phyloP scores from a whole-genome alignment of 2,797 vertebrate species.

The Nothura maculosa region DNA sequence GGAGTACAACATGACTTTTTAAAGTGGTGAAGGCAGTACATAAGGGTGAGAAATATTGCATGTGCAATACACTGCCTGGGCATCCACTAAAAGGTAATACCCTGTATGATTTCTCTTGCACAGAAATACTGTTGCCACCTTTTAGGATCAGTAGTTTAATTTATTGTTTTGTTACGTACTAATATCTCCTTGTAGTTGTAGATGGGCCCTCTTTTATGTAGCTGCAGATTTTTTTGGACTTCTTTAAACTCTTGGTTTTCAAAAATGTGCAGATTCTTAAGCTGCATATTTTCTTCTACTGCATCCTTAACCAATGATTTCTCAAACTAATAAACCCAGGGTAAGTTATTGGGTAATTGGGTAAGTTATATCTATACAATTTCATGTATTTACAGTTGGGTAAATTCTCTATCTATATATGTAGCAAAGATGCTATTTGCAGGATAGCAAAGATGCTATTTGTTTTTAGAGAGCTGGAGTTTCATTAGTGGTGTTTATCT shows the following conservation, averaged over 20 bases:
- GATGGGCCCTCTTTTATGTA: not conserved
- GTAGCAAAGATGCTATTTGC: too few species aligned
- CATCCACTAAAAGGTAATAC: not conserved
- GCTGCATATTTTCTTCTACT: not conserved
- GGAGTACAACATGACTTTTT: not conserved
- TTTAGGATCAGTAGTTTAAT: not conserved
- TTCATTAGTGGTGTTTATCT: not conserved
- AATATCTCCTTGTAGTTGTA: not conserved
- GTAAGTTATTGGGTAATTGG: not conserved
- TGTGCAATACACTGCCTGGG: not conserved
- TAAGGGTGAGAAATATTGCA: not conserved
- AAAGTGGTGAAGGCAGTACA: not conserved
- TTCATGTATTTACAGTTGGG: too few species aligned
- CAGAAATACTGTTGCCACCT: not conserved
- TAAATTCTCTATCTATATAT: too few species aligned
- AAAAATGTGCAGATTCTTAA: not conserved
- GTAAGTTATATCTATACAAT: too few species aligned
- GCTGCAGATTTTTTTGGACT: not conserved
- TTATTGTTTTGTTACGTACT: not conserved
- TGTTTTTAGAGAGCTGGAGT: not conserved
- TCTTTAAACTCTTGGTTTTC: not conserved
- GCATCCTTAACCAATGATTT: not conserved
- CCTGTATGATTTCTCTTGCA: not conserved
- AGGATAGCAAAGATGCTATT: not conserved
- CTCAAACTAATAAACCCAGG: not conserved